Evolutionary conservation across 2,797 vertebrate species (phyloP).

Genomic region (Falco novaeseelandiae): DNA sequence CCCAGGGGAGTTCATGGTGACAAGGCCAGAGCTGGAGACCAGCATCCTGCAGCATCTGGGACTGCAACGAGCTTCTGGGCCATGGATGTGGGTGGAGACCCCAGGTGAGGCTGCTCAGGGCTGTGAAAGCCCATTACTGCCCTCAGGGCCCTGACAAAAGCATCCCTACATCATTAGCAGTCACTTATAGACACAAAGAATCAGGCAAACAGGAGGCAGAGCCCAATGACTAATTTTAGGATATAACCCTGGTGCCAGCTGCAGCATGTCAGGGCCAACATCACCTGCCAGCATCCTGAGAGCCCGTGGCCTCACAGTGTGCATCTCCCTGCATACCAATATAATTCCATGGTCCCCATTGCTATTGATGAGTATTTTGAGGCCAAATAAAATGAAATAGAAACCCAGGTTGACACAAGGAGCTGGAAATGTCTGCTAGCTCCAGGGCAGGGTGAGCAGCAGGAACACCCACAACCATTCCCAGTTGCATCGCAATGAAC

Average conservation of each 20-base stretch:
- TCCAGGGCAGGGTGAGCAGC: background rate
- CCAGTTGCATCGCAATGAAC: background rate
- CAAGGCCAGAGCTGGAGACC: accelerated
- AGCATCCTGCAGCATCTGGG: background rate
- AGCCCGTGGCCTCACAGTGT: background rate
- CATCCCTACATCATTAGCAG: background rate
- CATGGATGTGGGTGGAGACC: background rate
- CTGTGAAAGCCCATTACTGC: background rate
- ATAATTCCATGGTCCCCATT: too few relatives aligned
- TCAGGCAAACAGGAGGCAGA: background rate
- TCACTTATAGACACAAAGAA: accelerated
- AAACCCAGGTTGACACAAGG: background rate
- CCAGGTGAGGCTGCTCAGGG: background rate
- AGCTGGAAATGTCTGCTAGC: background rate
- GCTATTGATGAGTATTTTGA: background rate
- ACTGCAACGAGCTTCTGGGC: background rate
- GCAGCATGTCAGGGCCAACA: background rate
- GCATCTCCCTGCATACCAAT: background rate
- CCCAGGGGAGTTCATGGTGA: accelerated
- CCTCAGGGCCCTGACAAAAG: background rate
- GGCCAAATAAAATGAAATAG: background rate
- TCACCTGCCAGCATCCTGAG: background rate
- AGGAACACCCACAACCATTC: background rate
- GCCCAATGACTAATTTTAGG: background rate
- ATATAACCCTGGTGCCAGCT: background rate